A percentile compares a stretch with the other conserved stretches of the same genome.
Evolutionary conservation across 2,888 invertebrate genomes (phyloP).

Genomic region (Linnaemya tessellans): DNA sequence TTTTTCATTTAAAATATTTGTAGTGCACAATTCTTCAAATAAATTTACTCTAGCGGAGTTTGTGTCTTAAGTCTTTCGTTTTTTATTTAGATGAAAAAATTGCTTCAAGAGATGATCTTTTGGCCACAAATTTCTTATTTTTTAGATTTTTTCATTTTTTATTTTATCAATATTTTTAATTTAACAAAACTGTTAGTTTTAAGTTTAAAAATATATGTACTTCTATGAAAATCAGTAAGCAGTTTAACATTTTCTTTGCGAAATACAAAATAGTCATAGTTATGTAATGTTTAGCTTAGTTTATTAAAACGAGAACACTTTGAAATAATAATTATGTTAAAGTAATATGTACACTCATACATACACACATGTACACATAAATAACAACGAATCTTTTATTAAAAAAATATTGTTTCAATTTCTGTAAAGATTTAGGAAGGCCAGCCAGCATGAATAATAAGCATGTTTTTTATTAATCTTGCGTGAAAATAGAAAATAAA

Average conservation of each 20-base stretch:
- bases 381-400: conserved; percentile 45
- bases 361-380: conserved; percentile 17
- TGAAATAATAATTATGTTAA: conserved; percentile 41
- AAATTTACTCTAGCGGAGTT: conserved; percentile 71
- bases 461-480: too few relatives aligned
- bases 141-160: neutral
- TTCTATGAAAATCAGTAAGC: conserved; percentile 25
- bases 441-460: too few relatives aligned
- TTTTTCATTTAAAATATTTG: conserved; percentile 20
- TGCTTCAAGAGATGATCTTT: conserved; percentile 80
- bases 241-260: conserved; percentile 26
- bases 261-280: conserved; percentile 68
- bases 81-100: conserved; percentile 66
- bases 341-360: conserved; percentile 23
- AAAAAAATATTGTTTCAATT: conserved; percentile 46
- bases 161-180: conserved; percentile 10
- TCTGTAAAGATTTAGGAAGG: neutral
- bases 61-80: conserved; percentile 80
- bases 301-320: conserved; percentile 43
- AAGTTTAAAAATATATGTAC: conserved; percentile 29
- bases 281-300: conserved; percentile 59
- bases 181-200: conserved; percentile 55
- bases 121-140: conserved; percentile 39
- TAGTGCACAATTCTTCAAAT: conserved; percentile 35
- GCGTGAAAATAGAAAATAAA: too few relatives aligned